Evolutionary conservation across 2,888 invertebrate genomes (phyloP).

Genomic region (Tenthredo livida): DNA sequence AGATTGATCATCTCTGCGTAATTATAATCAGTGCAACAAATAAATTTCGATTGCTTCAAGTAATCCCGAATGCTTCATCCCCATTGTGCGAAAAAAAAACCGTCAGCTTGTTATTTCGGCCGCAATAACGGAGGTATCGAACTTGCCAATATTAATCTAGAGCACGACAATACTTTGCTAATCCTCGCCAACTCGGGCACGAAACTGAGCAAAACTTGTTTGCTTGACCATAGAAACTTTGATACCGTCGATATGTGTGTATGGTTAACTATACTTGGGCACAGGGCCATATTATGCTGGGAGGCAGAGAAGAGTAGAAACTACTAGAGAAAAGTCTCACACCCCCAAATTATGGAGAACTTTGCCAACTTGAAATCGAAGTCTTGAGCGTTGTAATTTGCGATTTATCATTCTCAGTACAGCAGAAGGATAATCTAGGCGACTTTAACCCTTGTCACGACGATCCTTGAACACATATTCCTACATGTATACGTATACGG

Average conservation of each 20-base stretch:
- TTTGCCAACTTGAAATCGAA: neutral
- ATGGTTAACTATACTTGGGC: neutral
- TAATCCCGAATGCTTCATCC: neutral
- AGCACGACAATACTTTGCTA: conserved; percentile 27
- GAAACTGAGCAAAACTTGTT: conserved; percentile 2
- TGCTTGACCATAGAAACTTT: neutral
- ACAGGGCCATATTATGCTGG: neutral
- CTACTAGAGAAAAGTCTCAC: neutral
- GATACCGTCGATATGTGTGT: neutral
- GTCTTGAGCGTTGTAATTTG: neutral
- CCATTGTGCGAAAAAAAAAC: neutral
- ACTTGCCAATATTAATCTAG: conserved; percentile 26
- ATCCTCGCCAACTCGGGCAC: neutral
- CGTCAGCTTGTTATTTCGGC: neutral
- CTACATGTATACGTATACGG: neutral
- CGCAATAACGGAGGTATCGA: neutral
- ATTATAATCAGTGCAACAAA: neutral
- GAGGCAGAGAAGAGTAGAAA: neutral
- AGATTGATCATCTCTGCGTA: neutral
- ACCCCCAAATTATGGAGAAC: neutral
- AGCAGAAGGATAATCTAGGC: neutral
- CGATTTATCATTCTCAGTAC: neutral
- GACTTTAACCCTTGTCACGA: neutral
- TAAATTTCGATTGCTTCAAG: neutral
- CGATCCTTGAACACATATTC: neutral